These are phyloP conservation scores for Pampusana beccarii DNA, from an alignment of 2,113 vertebrate genomes.

Conservation along the genomic window DNA sequence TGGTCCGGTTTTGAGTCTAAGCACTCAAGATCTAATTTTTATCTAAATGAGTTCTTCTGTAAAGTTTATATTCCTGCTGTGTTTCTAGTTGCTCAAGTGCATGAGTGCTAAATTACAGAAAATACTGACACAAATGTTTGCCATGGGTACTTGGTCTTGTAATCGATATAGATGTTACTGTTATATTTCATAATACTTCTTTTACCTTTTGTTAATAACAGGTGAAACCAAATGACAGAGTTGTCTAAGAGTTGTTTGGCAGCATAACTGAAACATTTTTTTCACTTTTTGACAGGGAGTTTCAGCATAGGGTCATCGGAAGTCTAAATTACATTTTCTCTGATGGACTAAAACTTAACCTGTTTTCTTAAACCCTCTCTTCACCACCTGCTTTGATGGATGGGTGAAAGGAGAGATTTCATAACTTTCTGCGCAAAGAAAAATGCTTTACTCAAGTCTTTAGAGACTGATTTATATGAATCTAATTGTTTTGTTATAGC, in stretches of 20 bases:
- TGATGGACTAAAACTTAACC: background rate
- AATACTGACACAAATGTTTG: background rate
- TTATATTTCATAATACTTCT: background rate
- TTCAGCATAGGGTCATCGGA: background rate
- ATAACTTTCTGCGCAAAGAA: background rate
- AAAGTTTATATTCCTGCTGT: background rate
- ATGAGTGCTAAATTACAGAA: background rate
- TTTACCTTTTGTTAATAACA: background rate
- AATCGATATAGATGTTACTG: background rate
- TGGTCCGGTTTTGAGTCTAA: background rate
- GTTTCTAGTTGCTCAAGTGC: background rate
- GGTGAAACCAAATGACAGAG: background rate
- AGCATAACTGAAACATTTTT: background rate
- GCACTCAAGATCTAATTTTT: background rate
- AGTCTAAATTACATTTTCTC: background rate
- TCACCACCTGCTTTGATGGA: background rate
- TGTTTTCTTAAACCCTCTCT: background rate
- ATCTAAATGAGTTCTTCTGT: background rate
- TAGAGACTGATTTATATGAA: conserved; percentile 18
- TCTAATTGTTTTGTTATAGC: conserved; percentile 50
- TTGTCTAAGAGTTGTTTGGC: background rate
- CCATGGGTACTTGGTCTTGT: background rate
- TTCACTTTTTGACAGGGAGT: background rate
- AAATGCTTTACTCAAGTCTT: background rate
- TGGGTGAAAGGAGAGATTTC: background rate